These are phyloP conservation scores for Ardeotis arabs DNA, from an alignment of 2,113 vertebrate species.

Conservation along the genomic window DNA sequence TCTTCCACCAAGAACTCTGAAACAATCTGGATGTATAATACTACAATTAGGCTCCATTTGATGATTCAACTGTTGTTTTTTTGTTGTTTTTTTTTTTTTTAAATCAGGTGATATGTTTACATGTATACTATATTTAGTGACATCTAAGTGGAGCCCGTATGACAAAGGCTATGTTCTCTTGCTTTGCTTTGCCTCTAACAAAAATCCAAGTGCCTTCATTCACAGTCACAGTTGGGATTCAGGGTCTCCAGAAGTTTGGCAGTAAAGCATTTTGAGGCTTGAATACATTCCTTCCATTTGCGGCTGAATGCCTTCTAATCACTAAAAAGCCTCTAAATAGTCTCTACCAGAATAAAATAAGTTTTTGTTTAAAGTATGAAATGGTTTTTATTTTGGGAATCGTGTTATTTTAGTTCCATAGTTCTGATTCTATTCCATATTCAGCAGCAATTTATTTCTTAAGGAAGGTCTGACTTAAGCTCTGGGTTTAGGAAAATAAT, in stretches of 20 bases:
- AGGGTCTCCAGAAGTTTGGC: background rate
- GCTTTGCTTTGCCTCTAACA: background rate
- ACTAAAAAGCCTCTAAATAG: background rate
- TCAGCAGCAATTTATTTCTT: constrained; percentile 25
- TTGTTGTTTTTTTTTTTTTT: background rate
- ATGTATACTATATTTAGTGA: background rate
- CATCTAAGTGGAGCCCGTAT: background rate
- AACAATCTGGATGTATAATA: background rate
- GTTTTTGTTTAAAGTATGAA: background rate
- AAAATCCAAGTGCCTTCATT: background rate
- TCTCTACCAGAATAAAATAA: background rate
- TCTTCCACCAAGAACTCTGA: background rate
- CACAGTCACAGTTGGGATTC: background rate
- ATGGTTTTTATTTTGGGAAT: constrained; percentile 2
- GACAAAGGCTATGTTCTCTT: background rate
- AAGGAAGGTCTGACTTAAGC: background rate
- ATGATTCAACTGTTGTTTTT: background rate
- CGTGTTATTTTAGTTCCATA: background rate
- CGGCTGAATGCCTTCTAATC: background rate
- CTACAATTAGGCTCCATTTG: background rate
- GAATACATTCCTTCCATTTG: background rate
- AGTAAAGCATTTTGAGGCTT: background rate
- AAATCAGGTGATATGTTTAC: background rate
- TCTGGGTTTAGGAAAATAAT: constrained; percentile 15
- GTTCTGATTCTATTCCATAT: constrained; percentile 8